Conservation (phyloP, 2,888 invertebrate species). For the Silvanus unidentatus region DNA sequence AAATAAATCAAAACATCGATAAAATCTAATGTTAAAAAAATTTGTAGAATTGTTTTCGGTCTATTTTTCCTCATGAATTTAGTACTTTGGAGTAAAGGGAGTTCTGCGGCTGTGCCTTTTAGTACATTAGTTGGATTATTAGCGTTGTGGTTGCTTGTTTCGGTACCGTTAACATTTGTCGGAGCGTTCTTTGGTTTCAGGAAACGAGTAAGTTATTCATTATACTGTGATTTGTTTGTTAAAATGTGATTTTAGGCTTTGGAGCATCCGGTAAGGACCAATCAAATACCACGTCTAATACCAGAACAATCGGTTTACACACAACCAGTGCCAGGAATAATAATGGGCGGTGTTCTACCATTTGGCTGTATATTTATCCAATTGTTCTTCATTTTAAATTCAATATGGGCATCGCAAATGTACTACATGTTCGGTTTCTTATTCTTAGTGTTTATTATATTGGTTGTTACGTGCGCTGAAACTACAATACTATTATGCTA, state of each 20-base stretch:
- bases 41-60: conserved; percentile 81
- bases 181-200: conserved; percentile 99
- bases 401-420: conserved; percentile 94
- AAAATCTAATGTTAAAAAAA: conserved; percentile 2
- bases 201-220: conserved; percentile 76
- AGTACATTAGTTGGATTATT: conserved; percentile 89
- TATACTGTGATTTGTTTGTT: too few species aligned
- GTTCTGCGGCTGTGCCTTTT: conserved; percentile 96
- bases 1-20: conserved; percentile 2
- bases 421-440: conserved; percentile 99
- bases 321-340: conserved; percentile 86
- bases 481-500: conserved; percentile 98
- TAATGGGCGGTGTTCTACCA: conserved; percentile 98
- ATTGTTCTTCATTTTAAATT: conserved; percentile 97
- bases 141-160: conserved; percentile 97
- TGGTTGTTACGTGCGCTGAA: conserved; percentile 97
- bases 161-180: conserved; percentile 94
- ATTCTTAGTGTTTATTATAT: conserved; percentile 93
- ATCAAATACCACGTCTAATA: conserved; percentile 97
- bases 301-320: conserved; percentile 99
- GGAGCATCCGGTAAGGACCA: conserved; percentile 96
- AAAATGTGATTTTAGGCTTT: conserved; percentile 63
- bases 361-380: conserved; percentile 99
- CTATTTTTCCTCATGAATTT: conserved; percentile 96
- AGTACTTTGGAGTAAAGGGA: conserved; percentile 91